phyloP scores from a whole-genome alignment of 2,797 vertebrate species.

The Halcyon leucocephala region DNA sequence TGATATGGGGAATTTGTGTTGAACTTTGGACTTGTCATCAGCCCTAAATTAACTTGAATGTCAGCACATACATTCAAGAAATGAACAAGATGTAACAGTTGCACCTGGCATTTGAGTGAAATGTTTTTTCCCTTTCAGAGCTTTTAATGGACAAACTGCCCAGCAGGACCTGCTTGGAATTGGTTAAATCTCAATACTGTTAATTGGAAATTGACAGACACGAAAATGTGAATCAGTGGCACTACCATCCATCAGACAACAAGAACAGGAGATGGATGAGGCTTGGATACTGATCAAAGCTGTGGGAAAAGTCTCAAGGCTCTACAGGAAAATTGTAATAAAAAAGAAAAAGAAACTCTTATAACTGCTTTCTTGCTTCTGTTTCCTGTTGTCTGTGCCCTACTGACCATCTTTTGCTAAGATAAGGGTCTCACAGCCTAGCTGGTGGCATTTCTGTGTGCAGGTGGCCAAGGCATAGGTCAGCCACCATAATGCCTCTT shows the following conservation, averaged over 20 bases:
- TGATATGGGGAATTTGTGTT: not conserved
- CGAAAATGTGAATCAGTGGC: not conserved
- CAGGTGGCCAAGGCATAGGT: not conserved
- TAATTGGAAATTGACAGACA: not conserved
- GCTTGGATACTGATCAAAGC: not conserved
- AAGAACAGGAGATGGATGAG: not conserved
- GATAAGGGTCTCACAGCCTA: not conserved
- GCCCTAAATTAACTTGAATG: not conserved
- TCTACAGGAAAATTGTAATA: not conserved
- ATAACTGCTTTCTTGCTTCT: not conserved
- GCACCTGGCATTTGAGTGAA: not conserved
- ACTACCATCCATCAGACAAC: not conserved
- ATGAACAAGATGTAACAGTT: not conserved
- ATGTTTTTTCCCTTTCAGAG: not conserved
- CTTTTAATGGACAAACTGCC: not conserved
- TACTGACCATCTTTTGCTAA: not conserved
- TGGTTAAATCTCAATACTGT: not conserved
- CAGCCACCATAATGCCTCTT: not conserved
- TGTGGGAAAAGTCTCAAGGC: not conserved
- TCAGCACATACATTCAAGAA: not conserved
- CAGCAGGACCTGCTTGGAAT: not conserved
- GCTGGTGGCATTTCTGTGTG: not conserved
- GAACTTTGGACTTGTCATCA: not conserved
- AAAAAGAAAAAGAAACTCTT: no score
- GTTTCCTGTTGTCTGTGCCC: not conserved